Percentiles rank a stretch among this genome's conserved stretches.
phyloP scores from a whole-genome alignment of 2,888 invertebrate species.

The Crossocerus cetratus region DNA sequence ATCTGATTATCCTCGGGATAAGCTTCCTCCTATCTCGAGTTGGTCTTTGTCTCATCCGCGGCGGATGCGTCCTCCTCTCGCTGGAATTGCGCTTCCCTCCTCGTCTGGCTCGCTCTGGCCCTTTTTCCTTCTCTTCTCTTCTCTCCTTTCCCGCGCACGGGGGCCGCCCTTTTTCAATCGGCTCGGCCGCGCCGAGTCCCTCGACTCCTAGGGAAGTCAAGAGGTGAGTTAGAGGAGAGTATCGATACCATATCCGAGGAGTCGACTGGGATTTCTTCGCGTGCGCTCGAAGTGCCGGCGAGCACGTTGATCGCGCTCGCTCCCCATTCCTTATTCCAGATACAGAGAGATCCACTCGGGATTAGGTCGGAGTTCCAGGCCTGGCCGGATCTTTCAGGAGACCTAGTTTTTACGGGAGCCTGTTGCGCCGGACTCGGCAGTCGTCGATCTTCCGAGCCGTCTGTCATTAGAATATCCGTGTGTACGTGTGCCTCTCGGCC shows the following conservation, averaged over 20 bases:
- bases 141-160: conserved; percentile 3
- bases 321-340: conserved; percentile 23
- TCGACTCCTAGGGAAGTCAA: conserved; percentile 26
- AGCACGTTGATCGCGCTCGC: conserved; percentile 27
- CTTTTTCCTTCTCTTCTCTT: conserved; percentile 16
- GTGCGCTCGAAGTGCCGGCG: conserved; percentile 28
- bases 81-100: conserved; percentile 9
- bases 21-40: not conserved
- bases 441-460: no score
- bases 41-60: not conserved
- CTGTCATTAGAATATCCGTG: no score
- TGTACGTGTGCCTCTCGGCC: no score
- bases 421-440: no score
- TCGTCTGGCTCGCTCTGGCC: conserved; percentile 21
- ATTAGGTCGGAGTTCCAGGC: no score
- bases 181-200: conserved; percentile 35
- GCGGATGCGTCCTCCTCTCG: not conserved
- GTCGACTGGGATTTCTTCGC: conserved; percentile 38
- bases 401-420: no score
- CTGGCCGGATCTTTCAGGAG: no score
- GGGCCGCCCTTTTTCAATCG: conserved; percentile 39
- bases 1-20: no score
- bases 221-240: conserved; percentile 45
- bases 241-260: conserved; percentile 50
- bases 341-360: not conserved